A percentile compares a stretch with the other conserved stretches of the same genome.
These are phyloP conservation scores for Tetraneura akinire DNA, from an alignment of 1,140 invertebrate genomes.

Conservation along the genomic window DNA sequence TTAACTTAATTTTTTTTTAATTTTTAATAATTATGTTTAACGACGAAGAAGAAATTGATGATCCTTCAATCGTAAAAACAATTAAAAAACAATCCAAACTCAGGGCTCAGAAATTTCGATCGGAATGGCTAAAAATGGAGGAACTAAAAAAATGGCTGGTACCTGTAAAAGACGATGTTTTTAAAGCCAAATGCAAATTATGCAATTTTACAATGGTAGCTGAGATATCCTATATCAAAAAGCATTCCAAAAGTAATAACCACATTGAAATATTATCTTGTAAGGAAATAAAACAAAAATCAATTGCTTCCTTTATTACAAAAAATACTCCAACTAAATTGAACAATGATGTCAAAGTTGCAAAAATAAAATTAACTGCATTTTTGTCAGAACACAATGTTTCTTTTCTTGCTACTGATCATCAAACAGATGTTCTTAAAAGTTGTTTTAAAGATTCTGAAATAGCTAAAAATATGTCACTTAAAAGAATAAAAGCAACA, in stretches of 20 bases:
- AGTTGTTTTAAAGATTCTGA: slow-evolving; percentile 46
- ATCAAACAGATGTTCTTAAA: slow-evolving; percentile 44
- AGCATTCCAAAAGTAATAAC: neutral
- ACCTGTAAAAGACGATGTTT: neutral
- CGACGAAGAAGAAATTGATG: neutral
- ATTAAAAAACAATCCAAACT: neutral
- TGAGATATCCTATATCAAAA: neutral
- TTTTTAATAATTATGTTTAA: neutral
- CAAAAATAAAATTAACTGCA: slow-evolving; percentile 52
- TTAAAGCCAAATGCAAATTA: neutral
- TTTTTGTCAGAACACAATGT: slow-evolving; percentile 53
- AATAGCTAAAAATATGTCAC: slow-evolving; percentile 34
- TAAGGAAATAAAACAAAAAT: slow-evolving; percentile 11
- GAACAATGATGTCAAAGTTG: slow-evolving; percentile 41
- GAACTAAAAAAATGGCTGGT: neutral
- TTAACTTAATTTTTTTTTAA: neutral
- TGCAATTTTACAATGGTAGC: neutral
- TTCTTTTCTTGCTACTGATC: slow-evolving; percentile 30
- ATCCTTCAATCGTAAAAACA: neutral
- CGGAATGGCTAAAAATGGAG: neutral
- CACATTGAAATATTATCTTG: neutral
- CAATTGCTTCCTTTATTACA: neutral
- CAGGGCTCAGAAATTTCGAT: neutral
- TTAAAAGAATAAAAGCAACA: slow-evolving; percentile 19
- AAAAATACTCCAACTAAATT: neutral